These are phyloP conservation scores for Neoitamus cyanurus DNA, from an alignment of 2,888 invertebrate genomes.

Conservation along the genomic window DNA sequence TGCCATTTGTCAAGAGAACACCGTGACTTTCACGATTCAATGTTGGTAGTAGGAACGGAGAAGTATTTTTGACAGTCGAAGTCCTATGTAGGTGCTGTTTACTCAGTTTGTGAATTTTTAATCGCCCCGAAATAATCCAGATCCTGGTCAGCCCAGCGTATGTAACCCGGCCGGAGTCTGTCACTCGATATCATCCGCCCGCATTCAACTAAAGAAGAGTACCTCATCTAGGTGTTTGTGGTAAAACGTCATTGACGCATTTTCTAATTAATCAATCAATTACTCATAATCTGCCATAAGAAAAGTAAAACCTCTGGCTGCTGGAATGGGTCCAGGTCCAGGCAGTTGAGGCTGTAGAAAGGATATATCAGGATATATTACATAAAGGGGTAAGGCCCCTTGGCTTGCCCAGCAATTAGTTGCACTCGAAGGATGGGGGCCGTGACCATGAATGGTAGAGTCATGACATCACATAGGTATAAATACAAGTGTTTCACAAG, in stretches of 20 bases:
- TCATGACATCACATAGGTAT: neutral
- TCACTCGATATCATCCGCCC: neutral
- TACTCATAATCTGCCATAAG: neutral
- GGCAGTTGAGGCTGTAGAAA: neutral
- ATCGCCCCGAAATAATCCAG: neutral
- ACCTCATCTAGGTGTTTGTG: neutral
- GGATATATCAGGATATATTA: neutral
- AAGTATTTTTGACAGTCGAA: constrained; percentile 4
- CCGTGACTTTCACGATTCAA: neutral
- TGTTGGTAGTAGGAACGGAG: neutral
- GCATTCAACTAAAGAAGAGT: neutral
- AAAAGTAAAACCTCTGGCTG: neutral
- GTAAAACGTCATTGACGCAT: constrained; percentile 31
- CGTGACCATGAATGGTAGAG: neutral
- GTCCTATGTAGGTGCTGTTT: neutral
- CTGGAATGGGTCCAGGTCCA: neutral
- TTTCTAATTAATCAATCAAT: constrained; percentile 15
- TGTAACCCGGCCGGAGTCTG: neutral
- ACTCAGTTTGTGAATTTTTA: neutral
- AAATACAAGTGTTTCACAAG: neutral
- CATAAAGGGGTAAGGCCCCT: neutral
- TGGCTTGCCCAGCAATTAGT: neutral
- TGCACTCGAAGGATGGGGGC: neutral
- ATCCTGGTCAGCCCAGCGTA: neutral
- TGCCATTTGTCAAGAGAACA: neutral